Conservation (phyloP, 2,797 vertebrate genomes). For the Lepilemur ruficaudatus region DNA sequence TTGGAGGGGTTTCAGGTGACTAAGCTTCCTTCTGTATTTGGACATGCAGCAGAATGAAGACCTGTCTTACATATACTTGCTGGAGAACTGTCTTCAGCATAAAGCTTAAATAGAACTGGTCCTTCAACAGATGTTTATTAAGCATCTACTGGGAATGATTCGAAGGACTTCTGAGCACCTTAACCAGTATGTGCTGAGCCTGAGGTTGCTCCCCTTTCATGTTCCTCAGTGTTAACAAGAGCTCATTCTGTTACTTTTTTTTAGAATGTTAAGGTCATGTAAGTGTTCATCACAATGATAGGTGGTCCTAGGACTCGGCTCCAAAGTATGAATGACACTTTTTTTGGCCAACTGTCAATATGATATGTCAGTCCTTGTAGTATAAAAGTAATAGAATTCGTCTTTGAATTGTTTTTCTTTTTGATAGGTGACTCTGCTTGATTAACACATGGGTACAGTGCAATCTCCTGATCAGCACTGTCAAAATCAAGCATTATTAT, state of each 20-base stretch:
- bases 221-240: accelerated
- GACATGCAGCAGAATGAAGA: neutral
- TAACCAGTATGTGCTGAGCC: neutral
- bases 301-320: neutral
- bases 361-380: neutral
- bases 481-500: constrained; percentile 30
- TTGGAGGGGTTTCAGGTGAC: neutral
- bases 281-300: neutral
- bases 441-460: neutral
- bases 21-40: neutral
- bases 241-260: neutral
- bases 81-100: neutral
- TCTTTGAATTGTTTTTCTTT: neutral
- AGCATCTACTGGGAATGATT: neutral
- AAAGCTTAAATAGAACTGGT: neutral
- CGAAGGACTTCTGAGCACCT: neutral
- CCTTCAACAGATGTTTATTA: neutral
- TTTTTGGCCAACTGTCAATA: neutral
- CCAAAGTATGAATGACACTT: neutral
- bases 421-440: neutral
- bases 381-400: neutral
- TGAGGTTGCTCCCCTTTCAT: neutral
- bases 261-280: neutral
- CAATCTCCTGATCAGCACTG: neutral
- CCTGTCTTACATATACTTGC: neutral